Percentiles rank a stretch among this genome's conserved stretches.
phyloP scores from a whole-genome alignment of 2,113 vertebrate species.

The Cercopithecus mona region DNA sequence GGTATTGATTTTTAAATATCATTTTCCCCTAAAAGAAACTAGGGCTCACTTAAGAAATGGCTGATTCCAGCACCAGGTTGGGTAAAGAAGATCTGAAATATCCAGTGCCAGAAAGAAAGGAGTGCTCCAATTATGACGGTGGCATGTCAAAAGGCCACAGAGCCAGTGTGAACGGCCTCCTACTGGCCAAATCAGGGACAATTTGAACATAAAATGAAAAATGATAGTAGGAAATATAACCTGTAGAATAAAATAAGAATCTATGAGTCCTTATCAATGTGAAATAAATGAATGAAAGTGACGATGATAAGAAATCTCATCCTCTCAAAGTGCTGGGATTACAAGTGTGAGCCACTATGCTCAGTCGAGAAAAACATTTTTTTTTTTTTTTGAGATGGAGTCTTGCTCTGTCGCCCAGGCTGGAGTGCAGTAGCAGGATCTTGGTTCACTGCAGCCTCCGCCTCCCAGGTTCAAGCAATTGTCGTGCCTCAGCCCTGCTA shows the following conservation, averaged over 20 bases:
- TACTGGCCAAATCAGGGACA: background rate
- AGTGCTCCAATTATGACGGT: background rate
- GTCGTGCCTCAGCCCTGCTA: background rate
- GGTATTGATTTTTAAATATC: background rate
- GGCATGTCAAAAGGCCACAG: background rate
- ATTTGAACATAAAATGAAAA: constrained; percentile 6
- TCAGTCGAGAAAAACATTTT: no score
- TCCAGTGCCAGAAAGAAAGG: background rate
- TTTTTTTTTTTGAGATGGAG: no score
- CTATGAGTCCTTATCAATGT: background rate
- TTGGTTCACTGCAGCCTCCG: background rate
- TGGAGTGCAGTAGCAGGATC: background rate
- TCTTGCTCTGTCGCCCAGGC: background rate
- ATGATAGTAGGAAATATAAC: background rate
- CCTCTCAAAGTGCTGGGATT: no score
- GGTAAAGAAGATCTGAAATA: background rate
- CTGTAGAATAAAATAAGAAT: background rate
- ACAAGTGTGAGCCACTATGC: no score
- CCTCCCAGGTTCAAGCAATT: background rate
- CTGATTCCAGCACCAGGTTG: background rate
- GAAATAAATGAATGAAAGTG: background rate
- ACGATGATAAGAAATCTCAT: background rate
- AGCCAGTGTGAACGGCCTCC: background rate
- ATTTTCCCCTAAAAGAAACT: constrained; percentile 11
- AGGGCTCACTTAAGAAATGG: background rate